phyloP scores from a whole-genome alignment of 2,113 vertebrate species.

The Dunckerocampus dactyliophorus region DNA sequence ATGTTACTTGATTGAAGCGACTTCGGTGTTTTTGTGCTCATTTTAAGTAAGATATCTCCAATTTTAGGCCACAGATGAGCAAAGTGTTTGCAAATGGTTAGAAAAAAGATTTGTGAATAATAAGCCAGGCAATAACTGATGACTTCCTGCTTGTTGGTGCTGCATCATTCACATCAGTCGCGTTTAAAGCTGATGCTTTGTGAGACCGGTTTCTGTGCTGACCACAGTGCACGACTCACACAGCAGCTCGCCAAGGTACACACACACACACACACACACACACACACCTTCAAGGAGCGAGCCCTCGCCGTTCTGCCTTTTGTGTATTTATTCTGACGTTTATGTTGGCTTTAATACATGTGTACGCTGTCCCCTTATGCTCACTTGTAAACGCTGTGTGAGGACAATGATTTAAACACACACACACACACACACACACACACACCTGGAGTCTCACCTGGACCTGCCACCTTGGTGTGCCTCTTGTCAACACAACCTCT shows the following conservation, averaged over 20 bases:
- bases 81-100: too few species aligned
- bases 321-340: constrained; percentile 57
- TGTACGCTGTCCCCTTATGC: constrained; percentile 31
- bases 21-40: too few species aligned
- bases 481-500: constrained; percentile 57
- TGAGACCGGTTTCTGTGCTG: constrained; percentile 24
- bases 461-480: constrained; percentile 52
- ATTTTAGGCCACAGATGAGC: too few species aligned
- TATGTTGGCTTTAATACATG: constrained; percentile 68
- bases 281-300: constrained; percentile 23
- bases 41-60: too few species aligned
- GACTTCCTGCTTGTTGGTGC: too few species aligned
- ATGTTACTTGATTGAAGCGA: too few species aligned
- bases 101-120: too few species aligned
- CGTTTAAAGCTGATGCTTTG: constrained; percentile 5
- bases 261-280: background rate
- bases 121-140: too few species aligned
- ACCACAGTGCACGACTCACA: constrained; percentile 7
- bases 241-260: constrained; percentile 38
- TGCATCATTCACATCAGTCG: too few species aligned
- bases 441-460: constrained; percentile 33
- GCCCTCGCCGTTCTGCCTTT: constrained; percentile 19
- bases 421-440: background rate
- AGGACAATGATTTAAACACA: constrained; percentile 15
- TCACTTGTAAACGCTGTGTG: constrained; percentile 35